Percentiles rank a stretch among this genome's conserved stretches.
Evolutionary conservation across 2,888 invertebrate species (phyloP).

Genomic region (Drosophila merina): DNA sequence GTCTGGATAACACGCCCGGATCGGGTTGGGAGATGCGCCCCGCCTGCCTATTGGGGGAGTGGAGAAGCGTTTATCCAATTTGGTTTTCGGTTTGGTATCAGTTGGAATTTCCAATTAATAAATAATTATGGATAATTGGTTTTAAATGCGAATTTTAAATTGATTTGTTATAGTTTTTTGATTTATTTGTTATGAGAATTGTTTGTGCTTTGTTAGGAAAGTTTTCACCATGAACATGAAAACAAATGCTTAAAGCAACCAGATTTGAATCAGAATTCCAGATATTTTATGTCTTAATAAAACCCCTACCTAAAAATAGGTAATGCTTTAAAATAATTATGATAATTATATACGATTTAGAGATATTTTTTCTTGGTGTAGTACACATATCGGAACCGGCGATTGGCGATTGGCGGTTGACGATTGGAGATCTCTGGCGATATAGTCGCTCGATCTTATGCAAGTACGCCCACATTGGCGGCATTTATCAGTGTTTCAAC

Average conservation of each 20-base stretch:
- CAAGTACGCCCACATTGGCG: constrained; percentile 44
- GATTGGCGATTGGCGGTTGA: not conserved
- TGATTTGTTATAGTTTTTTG: not conserved
- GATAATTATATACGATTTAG: not conserved
- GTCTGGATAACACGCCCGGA: constrained; percentile 7
- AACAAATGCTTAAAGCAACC: too few relatives aligned
- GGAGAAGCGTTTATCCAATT: not conserved
- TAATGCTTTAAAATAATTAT: not conserved
- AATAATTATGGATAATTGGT: not conserved
- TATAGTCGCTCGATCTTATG: constrained; percentile 31
- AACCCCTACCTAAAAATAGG: not conserved
- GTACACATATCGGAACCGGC: not conserved
- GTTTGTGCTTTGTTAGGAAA: too few relatives aligned
- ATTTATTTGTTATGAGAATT: not conserved
- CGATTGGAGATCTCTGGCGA: not conserved
- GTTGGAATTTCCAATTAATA: not conserved
- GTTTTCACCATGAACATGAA: too few relatives aligned
- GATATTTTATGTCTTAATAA: too few relatives aligned
- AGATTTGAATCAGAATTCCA: too few relatives aligned
- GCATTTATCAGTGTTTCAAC: constrained; percentile 34
- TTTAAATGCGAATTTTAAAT: not conserved
- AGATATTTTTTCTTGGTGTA: not conserved
- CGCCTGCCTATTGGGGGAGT: not conserved
- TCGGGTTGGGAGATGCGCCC: too few relatives aligned
- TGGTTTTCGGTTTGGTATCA: not conserved